Percentiles rank a stretch among this genome's conserved stretches.
These are phyloP conservation scores for Dipodomys spectabilis DNA, from an alignment of 2,113 vertebrate species.

Conservation along the genomic window DNA sequence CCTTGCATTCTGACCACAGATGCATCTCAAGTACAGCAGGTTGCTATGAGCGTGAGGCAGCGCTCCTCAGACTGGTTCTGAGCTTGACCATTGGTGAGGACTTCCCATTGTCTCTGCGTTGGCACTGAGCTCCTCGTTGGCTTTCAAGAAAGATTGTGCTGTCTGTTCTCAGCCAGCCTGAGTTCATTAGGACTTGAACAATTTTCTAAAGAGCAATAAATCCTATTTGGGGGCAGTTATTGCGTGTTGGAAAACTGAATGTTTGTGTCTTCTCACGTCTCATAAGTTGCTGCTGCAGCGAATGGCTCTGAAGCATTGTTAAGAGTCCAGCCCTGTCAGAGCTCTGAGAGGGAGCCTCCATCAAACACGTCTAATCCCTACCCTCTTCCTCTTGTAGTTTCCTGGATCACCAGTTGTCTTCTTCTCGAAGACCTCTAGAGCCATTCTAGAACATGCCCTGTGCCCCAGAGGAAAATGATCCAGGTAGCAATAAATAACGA, in stretches of 20 bases:
- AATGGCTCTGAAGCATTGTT: accelerated
- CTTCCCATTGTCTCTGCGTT: too few relatives aligned
- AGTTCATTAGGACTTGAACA: neutral
- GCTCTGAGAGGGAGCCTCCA: accelerated
- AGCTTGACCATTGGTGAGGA: neutral
- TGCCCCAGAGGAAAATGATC: neutral
- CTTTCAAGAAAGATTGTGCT: neutral
- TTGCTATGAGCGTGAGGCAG: neutral
- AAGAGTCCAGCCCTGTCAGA: neutral
- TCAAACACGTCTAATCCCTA: accelerated
- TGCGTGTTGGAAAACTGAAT: neutral
- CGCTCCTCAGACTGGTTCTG: accelerated
- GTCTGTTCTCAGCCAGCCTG: neutral
- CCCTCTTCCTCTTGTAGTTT: accelerated
- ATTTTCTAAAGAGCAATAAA: neutral
- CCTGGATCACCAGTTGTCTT: neutral
- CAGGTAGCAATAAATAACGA: neutral
- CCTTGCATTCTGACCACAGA: neutral
- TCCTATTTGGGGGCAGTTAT: neutral
- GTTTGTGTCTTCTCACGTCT: neutral
- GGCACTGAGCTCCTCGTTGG: accelerated
- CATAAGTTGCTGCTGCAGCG: neutral
- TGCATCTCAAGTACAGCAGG: accelerated
- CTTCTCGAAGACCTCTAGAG: neutral
- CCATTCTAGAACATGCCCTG: neutral